These are phyloP conservation scores for Tenthredo notha DNA, from an alignment of 2,888 invertebrate genomes.

Conservation along the genomic window DNA sequence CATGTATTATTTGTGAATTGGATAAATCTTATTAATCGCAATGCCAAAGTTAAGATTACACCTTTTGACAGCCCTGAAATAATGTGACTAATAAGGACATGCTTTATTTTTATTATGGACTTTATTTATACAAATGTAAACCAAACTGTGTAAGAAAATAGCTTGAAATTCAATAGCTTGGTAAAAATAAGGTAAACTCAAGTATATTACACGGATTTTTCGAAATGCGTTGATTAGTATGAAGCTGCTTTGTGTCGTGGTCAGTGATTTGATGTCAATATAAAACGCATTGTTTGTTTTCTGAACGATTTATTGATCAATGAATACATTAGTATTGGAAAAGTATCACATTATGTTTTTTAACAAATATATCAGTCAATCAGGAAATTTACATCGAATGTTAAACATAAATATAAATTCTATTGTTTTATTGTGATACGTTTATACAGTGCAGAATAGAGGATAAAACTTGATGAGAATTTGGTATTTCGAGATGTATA, in stretches of 20 bases:
- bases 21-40: background rate
- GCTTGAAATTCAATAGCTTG: background rate
- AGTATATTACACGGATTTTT: background rate
- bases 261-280: background rate
- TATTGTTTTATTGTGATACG: background rate
- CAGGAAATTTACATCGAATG: slow-evolving; percentile 20
- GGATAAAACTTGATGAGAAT: background rate
- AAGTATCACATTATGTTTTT: slow-evolving; percentile 5
- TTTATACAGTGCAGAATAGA: background rate
- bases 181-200: background rate
- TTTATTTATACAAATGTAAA: background rate
- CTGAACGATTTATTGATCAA: background rate
- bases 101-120: background rate
- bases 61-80: background rate
- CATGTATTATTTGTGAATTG: background rate
- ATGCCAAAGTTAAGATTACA: background rate
- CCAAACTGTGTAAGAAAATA: background rate
- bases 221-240: background rate
- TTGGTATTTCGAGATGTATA: background rate
- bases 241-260: background rate
- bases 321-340: background rate
- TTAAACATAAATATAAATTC: slow-evolving; percentile 7
- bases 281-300: background rate
- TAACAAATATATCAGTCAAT: background rate
- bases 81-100: background rate